These are phyloP conservation scores for Amblyraja radiata DNA, from an alignment of 2,797 vertebrate genomes.

Conservation along the genomic window DNA sequence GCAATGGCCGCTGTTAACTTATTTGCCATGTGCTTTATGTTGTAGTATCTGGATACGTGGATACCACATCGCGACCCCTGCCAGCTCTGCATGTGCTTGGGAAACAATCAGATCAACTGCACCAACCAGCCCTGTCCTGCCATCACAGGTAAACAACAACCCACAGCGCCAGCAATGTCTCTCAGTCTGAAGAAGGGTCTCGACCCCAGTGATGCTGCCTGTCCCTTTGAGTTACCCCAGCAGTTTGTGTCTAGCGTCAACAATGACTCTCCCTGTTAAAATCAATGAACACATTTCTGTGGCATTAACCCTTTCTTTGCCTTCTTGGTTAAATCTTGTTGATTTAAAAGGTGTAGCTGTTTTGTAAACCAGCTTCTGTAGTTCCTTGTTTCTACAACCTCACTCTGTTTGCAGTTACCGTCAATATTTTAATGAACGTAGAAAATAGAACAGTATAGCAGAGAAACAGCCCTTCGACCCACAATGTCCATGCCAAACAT, in stretches of 20 bases:
- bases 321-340: neutral
- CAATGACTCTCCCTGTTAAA: neutral
- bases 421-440: neutral
- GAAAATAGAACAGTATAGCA: too few species aligned
- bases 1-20: neutral
- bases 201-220: too few species aligned
- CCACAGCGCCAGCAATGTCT: too few species aligned
- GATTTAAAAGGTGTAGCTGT: neutral
- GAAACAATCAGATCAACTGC: conserved; percentile 76
- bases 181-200: too few species aligned
- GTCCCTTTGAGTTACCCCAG: too few species aligned
- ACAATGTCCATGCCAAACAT: too few species aligned
- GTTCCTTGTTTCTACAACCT: too few species aligned
- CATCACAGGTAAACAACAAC: conserved; percentile 58
- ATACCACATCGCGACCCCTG: conserved; percentile 76
- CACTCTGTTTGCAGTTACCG: too few species aligned
- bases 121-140: conserved; percentile 70
- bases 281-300: neutral
- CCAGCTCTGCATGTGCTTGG: conserved; percentile 79
- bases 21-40: neutral
- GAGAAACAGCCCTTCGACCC: too few species aligned
- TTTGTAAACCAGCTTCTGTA: too few species aligned
- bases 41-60: conserved; percentile 81
- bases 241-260: neutral
- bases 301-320: neutral